A percentile compares a stretch with the other conserved stretches of the same genome.
These are phyloP conservation scores for Nerophis lumbriciformis DNA, from an alignment of 2,113 vertebrate genomes.

Conservation along the genomic window DNA sequence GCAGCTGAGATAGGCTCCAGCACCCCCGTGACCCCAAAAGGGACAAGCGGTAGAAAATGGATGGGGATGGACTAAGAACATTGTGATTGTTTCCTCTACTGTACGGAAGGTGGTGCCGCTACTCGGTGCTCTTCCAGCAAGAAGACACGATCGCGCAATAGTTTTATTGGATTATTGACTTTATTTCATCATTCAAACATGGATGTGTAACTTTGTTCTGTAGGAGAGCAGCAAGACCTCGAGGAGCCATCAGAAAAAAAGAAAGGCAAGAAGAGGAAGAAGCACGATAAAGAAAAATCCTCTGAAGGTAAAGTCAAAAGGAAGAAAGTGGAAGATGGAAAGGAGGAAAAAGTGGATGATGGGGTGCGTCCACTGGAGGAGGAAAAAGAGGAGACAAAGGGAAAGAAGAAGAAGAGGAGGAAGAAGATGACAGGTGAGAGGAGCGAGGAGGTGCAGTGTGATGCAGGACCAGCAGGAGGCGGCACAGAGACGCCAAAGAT, in stretches of 20 bases:
- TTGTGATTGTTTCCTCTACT: too few species aligned
- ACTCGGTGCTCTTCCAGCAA: too few species aligned
- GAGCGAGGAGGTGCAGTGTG: slow-evolving; percentile 10
- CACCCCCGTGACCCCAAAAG: too few species aligned
- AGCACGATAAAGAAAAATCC: slow-evolving; percentile 4
- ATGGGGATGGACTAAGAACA: too few species aligned
- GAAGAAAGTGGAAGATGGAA: slow-evolving; percentile 18
- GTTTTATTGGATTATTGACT: too few species aligned
- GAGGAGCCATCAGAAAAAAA: slow-evolving; percentile 33
- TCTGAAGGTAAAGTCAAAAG: slow-evolving; percentile 20
- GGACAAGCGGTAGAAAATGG: too few species aligned
- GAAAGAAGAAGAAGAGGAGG: slow-evolving; percentile 6
- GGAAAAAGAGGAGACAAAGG: slow-evolving; percentile 16
- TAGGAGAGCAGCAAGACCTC: not conserved
- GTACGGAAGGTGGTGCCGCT: too few species aligned
- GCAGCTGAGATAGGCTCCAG: too few species aligned
- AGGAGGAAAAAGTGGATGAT: not conserved
- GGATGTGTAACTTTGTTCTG: not conserved
- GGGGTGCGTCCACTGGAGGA: not conserved
- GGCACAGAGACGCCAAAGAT: slow-evolving; percentile 1
- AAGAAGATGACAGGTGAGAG: not conserved
- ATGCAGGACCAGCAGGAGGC: slow-evolving; percentile 33
- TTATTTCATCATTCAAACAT: not conserved
- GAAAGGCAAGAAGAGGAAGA: slow-evolving; percentile 52
- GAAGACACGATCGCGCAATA: too few species aligned